Evolutionary conservation across 2,113 vertebrate species (phyloP), one percentile per base, ranked within the genome.

Genomic region (Hippolais icterina): DNA sequence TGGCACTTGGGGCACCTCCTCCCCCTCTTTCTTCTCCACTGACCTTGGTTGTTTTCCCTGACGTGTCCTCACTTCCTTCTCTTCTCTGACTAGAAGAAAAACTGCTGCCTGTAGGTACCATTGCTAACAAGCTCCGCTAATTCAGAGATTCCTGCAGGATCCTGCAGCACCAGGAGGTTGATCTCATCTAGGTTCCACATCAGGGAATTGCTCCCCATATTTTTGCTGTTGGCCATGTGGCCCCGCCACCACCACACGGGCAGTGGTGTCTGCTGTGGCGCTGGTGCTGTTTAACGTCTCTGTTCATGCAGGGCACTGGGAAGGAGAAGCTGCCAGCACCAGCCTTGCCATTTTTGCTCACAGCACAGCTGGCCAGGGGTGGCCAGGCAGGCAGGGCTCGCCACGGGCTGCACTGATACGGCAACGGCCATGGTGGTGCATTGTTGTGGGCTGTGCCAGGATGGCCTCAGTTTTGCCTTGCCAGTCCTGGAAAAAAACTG

Each of bases 231-330:
- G 42, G 71, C 19, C 33, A 35, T 10, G 53, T 7, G 41, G 24
- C 53, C 65, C 44, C 3, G 27, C 23, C 33, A n/a, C 31, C 31
- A 7, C 11, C 8, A 2, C 6, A 6, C 4, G n/a, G 46, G n/a
- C 46, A 69, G 18, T 11, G 47, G n/a, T 4, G 6, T 17, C 46
- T 2, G 7, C 25, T 3, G 12, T 9, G 10, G 24, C 2, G 8
- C 53, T 59, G 71, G 53, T 3, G 21, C 21, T 37, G 9, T 49
- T 49, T 11, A 19, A 2, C 2, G 12, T 44, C 44, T 76, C 28
- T 49, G 11, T 19, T 24, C 5, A 5, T 19, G 27, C 2, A 2
- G 42, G 15, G 14, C 4, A 3, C 20, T 0, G 2, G 9, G n/a
- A 49, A 14, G 44, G 44, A 10, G 56, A 31, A 76, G 72, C 56